These are phyloP conservation scores for Panagrolaimus sp. DNA, from an alignment of 1,140 invertebrate genomes.

Conservation along the genomic window DNA sequence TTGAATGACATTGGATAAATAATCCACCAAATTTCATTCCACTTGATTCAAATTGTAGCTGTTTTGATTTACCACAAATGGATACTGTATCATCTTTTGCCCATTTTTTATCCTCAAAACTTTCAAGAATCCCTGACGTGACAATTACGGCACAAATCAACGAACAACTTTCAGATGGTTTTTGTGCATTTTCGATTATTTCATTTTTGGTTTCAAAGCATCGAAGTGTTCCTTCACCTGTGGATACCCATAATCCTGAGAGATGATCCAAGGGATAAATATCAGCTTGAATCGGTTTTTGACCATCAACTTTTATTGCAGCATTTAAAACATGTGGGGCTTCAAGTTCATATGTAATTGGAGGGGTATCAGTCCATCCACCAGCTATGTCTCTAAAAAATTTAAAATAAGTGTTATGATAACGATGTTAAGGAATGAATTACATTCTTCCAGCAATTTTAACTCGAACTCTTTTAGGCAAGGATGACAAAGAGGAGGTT, in stretches of 20 bases:
- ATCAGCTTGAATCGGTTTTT: conserved; percentile 25
- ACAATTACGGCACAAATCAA: conserved; percentile 33
- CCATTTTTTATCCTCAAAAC: neutral
- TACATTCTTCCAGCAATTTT: conserved; percentile 21
- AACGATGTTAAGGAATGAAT: no score
- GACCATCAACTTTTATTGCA: conserved; percentile 32
- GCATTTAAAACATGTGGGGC: conserved; percentile 36
- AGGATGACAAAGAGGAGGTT: neutral
- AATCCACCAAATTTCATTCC: neutral
- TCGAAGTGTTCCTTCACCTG: conserved; percentile 10
- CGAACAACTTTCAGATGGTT: conserved; percentile 21
- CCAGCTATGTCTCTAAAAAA: conserved; percentile 44
- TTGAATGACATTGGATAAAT: conserved; percentile 20
- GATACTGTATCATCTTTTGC: no score
- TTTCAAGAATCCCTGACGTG: conserved; percentile 18
- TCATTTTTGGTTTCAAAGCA: conserved; percentile 22
- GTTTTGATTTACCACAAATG: neutral
- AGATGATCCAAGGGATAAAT: conserved; percentile 5
- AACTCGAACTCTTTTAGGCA: conserved; percentile 12
- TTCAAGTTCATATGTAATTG: conserved; percentile 39
- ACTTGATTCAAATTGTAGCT: conserved; percentile 11
- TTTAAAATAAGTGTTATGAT: no score
- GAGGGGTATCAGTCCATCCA: conserved; percentile 47
- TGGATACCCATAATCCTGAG: neutral
- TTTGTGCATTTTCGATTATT: conserved; percentile 11